Evolutionary conservation across 2,888 invertebrate species (phyloP).

Genomic region (Anoplius nigerrimus): DNA sequence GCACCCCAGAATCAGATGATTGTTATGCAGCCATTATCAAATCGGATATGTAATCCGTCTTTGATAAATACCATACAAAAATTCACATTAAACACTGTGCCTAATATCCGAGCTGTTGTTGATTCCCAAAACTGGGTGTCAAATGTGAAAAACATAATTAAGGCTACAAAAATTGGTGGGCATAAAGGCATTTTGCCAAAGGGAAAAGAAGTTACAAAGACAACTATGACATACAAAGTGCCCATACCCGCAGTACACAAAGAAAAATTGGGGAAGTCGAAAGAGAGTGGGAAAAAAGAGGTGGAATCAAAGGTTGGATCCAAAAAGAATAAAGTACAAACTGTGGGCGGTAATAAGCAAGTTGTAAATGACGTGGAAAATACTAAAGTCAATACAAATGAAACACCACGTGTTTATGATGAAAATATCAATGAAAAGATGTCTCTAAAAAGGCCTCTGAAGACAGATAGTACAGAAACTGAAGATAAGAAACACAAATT

Average conservation of each 20-base stretch:
- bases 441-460: constrained; percentile 44
- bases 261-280: constrained; percentile 62
- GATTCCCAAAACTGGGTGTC: constrained; percentile 70
- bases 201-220: constrained; percentile 69
- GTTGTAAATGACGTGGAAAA: constrained; percentile 23
- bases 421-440: constrained; percentile 39
- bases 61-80: constrained; percentile 67
- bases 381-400: constrained; percentile 25
- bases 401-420: constrained; percentile 27
- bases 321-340: constrained; percentile 44
- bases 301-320: constrained; percentile 48
- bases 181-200: constrained; percentile 71
- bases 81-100: constrained; percentile 65
- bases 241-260: constrained; percentile 72
- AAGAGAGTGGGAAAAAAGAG: constrained; percentile 51
- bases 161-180: constrained; percentile 70
- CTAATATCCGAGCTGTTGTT: constrained; percentile 62
- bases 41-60: constrained; percentile 65
- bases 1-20: constrained; percentile 71
- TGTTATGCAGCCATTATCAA: constrained; percentile 69
- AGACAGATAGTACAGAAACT: constrained; percentile 20
- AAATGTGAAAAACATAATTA: constrained; percentile 70
- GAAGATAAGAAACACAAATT: constrained; percentile 55
- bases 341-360: constrained; percentile 31
- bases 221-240: constrained; percentile 73